Evolutionary conservation across 2,113 vertebrate genomes (phyloP), one percentile per base, ranked within the genome.

Genomic region (Pachypanchax playfairii): DNA sequence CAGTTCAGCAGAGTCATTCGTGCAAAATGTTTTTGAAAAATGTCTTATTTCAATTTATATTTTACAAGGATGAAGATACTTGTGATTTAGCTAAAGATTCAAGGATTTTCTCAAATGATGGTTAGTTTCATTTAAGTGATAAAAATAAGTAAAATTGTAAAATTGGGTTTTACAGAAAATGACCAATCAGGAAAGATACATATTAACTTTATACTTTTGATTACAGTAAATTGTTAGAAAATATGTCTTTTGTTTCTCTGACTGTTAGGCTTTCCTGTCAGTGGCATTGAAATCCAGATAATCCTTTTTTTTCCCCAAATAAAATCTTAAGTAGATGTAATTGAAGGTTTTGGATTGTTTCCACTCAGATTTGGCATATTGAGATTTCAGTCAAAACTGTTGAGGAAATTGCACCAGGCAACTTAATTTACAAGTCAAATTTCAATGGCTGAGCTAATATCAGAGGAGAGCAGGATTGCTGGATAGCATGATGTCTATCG

Each of bases 391-490:
- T 64, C 54, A 54, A 36, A 57, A 14, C 5, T 15, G 43, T 39
- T 68, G 28, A 75, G 67, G 21, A 60, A 50, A 48, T 36, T 31
- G 39, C 50, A 60, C 44, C 50, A 15, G 35, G 38, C 9, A 59
- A 59, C 43, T 38, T 70, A 18, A 81, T 77, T 66, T 74, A 49
- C 7, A 59, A 70, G 66, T 75, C 36, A 53, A 18, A 62, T 61
- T 46, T 31, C 17, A n/a, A 38, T 33, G 8, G 35, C 48, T 20
- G 13, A 7, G 8, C 18, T 24, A 28, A 46, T 62, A 62, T 70
- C 41, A 39, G 44, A 72, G 67, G 14, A 52, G n/a, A 80, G 36
- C 11, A n/a, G 13, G 29, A 54, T 50, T 36, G 60, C 24, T 67
- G 22, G 44, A 56, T 39, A 22, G 50, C 4, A 13, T 43, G 33